Base-by-base conservation (phyloP, 2,797 vertebrate genomes). In the Anabas testudineus region DNA sequence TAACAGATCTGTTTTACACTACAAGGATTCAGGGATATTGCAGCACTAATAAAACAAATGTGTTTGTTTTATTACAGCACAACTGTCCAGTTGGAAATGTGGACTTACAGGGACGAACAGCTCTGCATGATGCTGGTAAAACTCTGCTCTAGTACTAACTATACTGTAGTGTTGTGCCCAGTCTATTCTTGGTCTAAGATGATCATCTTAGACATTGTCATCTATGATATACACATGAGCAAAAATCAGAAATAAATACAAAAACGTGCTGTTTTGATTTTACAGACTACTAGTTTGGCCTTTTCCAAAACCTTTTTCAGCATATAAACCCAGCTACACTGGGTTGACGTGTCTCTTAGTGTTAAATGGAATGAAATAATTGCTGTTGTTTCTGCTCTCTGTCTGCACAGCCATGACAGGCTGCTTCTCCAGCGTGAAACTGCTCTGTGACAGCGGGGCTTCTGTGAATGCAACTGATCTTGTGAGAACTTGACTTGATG, bases 101-200 rank as follows among this genome's bases (percentile, higher is more conserved):
- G 83, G 98, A 99, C 91, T 93, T 97, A 21, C 97, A 98, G 74
- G 97, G 98, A 39, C 94, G 96, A 83, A 97, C 97, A 0, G 96
- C 97, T 32, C 94, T 99, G 30, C 98, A 99, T 18, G 97, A 99
- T 78, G 98, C 98, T 60, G 97, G 98, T 99, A 72, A 93, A 90
- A 68, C 45, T 55, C 22, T 37, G 28, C 21, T 46, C 30, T 59
- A 14, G 18, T 34, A 34, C 22, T 36, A 13, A 36, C 15, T 56
- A 6, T 10, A n/a, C n/a, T 58, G 7, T 18, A 28, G 5, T n/a
- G 2, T 9, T 22, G 18, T 4, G 5, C 37, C 16, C 13, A 53
- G 15, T 19, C 18, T 7, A 34, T 10, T 34, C 39, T 18, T 28
- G 28, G n/a, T n/a, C n/a, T n/a, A n/a, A n/a, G n/a, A n/a, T n/a